Evolutionary conservation across 2,113 vertebrate species (phyloP).

Genomic region (Mirounga angustirostris): DNA sequence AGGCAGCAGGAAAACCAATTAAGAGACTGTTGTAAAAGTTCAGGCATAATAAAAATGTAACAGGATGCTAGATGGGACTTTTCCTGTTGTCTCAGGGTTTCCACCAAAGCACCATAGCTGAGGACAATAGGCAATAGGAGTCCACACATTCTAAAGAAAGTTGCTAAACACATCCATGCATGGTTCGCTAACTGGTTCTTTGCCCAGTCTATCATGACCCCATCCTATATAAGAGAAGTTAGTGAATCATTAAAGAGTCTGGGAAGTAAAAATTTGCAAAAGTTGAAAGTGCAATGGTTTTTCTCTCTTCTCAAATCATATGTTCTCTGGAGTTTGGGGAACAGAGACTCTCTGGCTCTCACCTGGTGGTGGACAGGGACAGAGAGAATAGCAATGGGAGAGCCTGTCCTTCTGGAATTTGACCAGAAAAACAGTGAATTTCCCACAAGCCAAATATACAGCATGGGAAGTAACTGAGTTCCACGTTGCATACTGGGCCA

Average conservation of each 20-base stretch:
- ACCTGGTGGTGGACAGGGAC: background rate
- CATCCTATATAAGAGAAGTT: background rate
- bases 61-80: constrained; percentile 66
- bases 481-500: background rate
- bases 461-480: background rate
- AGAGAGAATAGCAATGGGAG: background rate
- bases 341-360: background rate
- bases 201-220: background rate
- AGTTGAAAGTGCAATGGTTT: background rate
- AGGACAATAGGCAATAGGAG: background rate
- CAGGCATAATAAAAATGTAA: constrained; percentile 72
- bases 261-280: background rate
- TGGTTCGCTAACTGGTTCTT: background rate
- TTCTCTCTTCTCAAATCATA: background rate
- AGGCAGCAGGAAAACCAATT: constrained; percentile 56
- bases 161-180: background rate
- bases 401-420: background rate
- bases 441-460: background rate
- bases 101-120: background rate
- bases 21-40: constrained; percentile 50
- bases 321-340: background rate
- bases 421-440: background rate
- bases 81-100: constrained; percentile 70
- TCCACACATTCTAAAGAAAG: background rate
- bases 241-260: background rate